Evolutionary conservation across 1,140 invertebrate genomes (phyloP).

Genomic region (Saccostrea echinata): DNA sequence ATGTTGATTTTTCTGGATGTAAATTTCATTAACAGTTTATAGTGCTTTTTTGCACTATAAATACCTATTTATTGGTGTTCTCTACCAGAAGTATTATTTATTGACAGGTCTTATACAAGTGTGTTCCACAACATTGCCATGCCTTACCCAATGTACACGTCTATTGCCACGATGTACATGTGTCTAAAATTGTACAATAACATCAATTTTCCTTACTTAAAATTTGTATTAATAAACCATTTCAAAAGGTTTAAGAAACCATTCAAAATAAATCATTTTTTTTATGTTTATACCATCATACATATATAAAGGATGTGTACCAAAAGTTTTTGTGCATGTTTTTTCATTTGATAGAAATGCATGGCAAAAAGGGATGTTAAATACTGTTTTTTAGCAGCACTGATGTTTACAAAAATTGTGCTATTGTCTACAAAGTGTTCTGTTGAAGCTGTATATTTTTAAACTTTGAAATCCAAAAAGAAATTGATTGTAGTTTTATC

Average conservation of each 20-base stretch:
- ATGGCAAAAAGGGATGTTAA: too few relatives aligned
- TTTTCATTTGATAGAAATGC: too few relatives aligned
- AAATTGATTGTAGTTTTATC: neutral
- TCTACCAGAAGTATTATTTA: slow-evolving; percentile 35
- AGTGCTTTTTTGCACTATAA: too few relatives aligned
- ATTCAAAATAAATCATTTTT: neutral
- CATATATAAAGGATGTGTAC: too few relatives aligned
- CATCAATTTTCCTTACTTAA: neutral
- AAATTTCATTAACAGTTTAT: neutral
- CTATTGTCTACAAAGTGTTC: slow-evolving; percentile 32
- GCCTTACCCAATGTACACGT: neutral
- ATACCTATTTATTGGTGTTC: neutral
- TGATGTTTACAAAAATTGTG: neutral
- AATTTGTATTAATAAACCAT: neutral
- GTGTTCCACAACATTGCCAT: neutral
- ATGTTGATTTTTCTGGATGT: neutral
- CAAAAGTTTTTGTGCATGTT: too few relatives aligned
- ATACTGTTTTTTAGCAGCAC: too few relatives aligned
- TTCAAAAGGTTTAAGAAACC: neutral
- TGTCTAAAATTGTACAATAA: slow-evolving; percentile 20
- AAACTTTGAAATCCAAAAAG: slow-evolving; percentile 5
- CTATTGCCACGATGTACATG: neutral
- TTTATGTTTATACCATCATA: too few relatives aligned
- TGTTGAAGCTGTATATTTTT: neutral
- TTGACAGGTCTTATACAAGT: neutral